Evolutionary conservation across 2,888 invertebrate genomes (phyloP).

Genomic region (Mechanitis messenoides): DNA sequence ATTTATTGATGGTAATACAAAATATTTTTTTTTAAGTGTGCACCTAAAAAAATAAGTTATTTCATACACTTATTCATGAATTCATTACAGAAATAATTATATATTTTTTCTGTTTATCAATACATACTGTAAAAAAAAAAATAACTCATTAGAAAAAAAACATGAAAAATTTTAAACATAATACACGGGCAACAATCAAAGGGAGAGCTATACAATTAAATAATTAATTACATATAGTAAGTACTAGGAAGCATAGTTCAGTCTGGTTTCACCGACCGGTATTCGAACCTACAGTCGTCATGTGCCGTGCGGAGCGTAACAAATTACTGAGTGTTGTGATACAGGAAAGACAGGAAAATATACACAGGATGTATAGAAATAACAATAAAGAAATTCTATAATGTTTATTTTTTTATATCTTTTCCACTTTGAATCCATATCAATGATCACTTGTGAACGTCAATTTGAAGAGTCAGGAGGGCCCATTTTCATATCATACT

Average conservation of each 20-base stretch:
- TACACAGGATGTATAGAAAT: not conserved
- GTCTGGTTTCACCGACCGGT: slow-evolving; percentile 2
- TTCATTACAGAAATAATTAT: too few relatives aligned
- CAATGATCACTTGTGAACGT: too few relatives aligned
- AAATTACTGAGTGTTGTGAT: slow-evolving; percentile 3
- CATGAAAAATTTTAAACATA: not conserved
- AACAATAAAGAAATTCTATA: not conserved
- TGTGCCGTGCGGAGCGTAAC: slow-evolving; percentile 3
- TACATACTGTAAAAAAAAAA: not conserved
- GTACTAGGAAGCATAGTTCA: not conserved
- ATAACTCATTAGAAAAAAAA: not conserved
- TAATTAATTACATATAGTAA: slow-evolving; percentile 4
- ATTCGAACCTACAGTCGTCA: slow-evolving; percentile 2
- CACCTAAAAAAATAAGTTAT: too few relatives aligned
- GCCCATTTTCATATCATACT: too few relatives aligned
- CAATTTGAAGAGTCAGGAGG: too few relatives aligned
- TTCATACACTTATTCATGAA: too few relatives aligned
- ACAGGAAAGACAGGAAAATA: not conserved
- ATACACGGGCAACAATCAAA: not conserved
- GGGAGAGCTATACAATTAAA: slow-evolving; percentile 1
- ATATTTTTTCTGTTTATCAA: too few relatives aligned
- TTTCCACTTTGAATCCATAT: too few relatives aligned
- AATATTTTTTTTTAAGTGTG: too few relatives aligned
- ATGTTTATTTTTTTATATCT: not conserved
- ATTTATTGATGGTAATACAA: too few relatives aligned